These are phyloP conservation scores for Podabrus alpinus DNA, from an alignment of 2,888 invertebrate genomes.

Conservation along the genomic window DNA sequence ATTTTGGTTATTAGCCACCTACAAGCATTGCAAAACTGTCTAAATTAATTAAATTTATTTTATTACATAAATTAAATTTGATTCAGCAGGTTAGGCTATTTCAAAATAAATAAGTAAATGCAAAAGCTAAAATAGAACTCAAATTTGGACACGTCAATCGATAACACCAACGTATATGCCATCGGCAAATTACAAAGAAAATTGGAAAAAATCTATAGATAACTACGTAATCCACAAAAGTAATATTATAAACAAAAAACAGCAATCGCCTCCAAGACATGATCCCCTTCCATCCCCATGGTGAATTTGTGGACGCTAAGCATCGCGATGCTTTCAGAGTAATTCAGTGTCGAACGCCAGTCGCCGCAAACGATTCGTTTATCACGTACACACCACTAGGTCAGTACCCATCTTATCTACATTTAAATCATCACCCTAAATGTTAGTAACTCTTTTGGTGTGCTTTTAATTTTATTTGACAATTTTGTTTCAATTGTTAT, in stretches of 20 bases:
- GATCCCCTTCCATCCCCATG: conserved; percentile 33
- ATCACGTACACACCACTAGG: conserved; percentile 48
- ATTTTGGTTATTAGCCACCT: neutral
- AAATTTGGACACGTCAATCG: neutral
- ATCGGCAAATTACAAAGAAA: conserved; percentile 9
- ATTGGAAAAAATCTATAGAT: conserved; percentile 14
- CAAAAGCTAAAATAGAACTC: neutral
- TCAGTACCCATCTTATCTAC: conserved; percentile 42
- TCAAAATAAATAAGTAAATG: neutral
- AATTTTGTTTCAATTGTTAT: neutral
- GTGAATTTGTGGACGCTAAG: conserved; percentile 41
- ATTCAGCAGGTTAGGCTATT: neutral
- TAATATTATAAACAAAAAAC: conserved; percentile 42
- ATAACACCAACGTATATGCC: neutral
- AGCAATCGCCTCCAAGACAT: conserved; percentile 36
- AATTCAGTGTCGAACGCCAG: conserved; percentile 56
- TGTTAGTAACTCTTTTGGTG: neutral
- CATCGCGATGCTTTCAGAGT: conserved; percentile 41
- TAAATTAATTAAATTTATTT: neutral
- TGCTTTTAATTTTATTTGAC: neutral
- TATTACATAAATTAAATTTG: neutral
- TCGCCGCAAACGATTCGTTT: conserved; percentile 54
- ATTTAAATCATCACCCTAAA: conserved; percentile 11
- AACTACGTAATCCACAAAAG: conserved; percentile 35
- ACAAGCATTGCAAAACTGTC: neutral